These are phyloP conservation scores for Gallinago media DNA, from an alignment of 2,113 vertebrate species.

Conservation along the genomic window DNA sequence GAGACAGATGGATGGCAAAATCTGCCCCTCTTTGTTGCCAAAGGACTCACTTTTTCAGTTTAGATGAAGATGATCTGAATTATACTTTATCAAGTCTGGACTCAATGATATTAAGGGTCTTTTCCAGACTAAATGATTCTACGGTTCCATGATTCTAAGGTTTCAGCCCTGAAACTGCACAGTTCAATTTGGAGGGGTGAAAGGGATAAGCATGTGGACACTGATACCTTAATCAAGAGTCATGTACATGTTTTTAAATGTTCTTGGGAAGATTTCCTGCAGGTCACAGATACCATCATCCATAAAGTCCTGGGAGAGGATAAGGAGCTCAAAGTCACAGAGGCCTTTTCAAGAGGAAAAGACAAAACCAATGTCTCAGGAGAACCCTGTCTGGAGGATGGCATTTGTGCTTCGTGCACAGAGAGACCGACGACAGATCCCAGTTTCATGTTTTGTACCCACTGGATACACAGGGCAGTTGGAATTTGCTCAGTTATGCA, in stretches of 20 bases:
- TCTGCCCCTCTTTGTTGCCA: neutral
- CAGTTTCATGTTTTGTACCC: neutral
- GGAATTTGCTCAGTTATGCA: neutral
- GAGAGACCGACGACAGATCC: neutral
- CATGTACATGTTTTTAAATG: rapidly evolving
- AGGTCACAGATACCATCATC: neutral
- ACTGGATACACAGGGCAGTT: neutral
- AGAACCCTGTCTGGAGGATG: neutral
- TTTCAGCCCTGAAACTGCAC: neutral
- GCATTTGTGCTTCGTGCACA: neutral
- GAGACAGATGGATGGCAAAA: rapidly evolving
- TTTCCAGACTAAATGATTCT: neutral
- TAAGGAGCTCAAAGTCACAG: neutral
- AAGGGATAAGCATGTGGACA: neutral
- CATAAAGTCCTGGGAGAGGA: neutral
- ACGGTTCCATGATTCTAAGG: neutral
- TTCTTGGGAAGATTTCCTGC: neutral
- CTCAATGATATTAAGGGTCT: rapidly evolving
- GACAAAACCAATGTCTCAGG: neutral
- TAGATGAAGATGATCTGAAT: neutral
- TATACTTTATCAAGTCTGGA: neutral
- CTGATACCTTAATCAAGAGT: neutral
- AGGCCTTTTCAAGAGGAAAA: neutral
- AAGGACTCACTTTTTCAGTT: neutral
- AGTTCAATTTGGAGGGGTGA: neutral